A percentile compares a stretch with the other conserved stretches of the same genome.
phyloP scores from a whole-genome alignment of 2,113 vertebrate genomes.

The Circaetus cinerascens region DNA sequence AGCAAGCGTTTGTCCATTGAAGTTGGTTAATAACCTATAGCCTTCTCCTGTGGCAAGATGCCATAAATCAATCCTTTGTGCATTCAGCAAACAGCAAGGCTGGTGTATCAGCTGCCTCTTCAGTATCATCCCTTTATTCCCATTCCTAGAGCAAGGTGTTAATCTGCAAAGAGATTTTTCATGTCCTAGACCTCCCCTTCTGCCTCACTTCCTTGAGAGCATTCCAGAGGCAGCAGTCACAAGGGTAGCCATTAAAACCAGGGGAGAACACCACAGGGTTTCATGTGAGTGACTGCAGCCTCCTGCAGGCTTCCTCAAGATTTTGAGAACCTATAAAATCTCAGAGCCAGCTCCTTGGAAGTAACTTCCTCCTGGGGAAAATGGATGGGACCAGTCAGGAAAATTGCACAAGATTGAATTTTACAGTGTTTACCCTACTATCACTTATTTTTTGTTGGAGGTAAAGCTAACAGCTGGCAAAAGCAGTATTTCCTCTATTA shows the following conservation, averaged over 20 bases:
- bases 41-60: background rate
- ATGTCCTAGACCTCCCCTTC: background rate
- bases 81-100: background rate
- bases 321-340: background rate
- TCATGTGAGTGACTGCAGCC: background rate
- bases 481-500: background rate
- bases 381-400: background rate
- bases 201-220: background rate
- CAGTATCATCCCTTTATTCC: background rate
- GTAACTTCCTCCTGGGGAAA: background rate
- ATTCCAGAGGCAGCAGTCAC: background rate
- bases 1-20: constrained; percentile 32
- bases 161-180: background rate
- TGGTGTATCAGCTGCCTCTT: background rate
- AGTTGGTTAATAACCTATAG: constrained; percentile 47
- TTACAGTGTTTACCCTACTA: background rate
- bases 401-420: background rate
- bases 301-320: background rate
- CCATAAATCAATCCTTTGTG: constrained; percentile 4
- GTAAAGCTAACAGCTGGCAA: constrained; percentile 11
- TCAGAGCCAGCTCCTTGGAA: background rate
- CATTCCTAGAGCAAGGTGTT: background rate
- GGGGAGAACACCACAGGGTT: background rate
- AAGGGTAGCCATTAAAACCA: background rate
- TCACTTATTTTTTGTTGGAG: background rate